Conservation (phyloP, 2,888 invertebrate genomes). For the Eulithis testata region DNA sequence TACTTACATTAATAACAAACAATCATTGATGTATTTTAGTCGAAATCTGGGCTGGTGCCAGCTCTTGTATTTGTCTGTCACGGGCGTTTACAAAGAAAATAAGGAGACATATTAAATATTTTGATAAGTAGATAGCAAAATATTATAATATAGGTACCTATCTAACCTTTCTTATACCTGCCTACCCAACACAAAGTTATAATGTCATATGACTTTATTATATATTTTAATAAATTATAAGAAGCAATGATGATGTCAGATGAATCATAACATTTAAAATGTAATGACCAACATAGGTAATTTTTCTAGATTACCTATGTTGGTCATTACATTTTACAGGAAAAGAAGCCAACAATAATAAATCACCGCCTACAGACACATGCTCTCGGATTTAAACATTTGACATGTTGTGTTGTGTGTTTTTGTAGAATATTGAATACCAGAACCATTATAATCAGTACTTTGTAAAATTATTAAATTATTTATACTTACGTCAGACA, state of each 20-base stretch:
- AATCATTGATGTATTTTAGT: conserved; percentile 37
- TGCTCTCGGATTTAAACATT: background rate
- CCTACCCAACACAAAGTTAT: too few relatives aligned
- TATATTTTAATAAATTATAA: too few relatives aligned
- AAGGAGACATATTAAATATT: conserved; percentile 26
- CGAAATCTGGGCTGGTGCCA: conserved; percentile 48
- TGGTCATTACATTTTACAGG: conserved; percentile 19
- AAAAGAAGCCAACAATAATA: conserved; percentile 11
- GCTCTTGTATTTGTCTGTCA: conserved; percentile 44
- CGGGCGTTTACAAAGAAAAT: conserved; percentile 40
- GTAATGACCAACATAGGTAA: too few relatives aligned
- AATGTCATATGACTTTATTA: too few relatives aligned
- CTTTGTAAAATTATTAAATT: background rate
- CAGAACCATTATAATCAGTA: background rate
- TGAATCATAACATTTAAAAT: conserved; percentile 24
- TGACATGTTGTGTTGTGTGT: background rate
- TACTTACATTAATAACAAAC: conserved; percentile 23
- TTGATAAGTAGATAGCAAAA: too few relatives aligned
- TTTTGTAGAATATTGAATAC: background rate
- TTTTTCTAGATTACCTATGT: background rate
- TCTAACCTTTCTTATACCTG: too few relatives aligned
- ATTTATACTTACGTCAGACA: conserved; percentile 58
- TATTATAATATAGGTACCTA: too few relatives aligned
- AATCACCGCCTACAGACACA: conserved; percentile 1
- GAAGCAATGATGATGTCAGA: conserved; percentile 2